Conservation (phyloP, 1,140 invertebrate genomes). For the Sogatella furcifera region DNA sequence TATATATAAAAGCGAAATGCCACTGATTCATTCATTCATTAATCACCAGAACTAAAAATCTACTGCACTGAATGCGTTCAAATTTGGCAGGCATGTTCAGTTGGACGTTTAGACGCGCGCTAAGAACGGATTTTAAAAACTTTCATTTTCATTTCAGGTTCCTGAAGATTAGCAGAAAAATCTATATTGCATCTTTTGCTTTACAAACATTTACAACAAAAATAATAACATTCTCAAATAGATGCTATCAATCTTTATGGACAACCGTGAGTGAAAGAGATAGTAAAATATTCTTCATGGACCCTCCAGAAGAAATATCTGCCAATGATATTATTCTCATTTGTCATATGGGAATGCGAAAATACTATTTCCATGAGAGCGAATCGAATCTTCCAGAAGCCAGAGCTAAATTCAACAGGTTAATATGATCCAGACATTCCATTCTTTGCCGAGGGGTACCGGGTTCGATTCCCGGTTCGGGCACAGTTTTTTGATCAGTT, state of each 20-base stretch:
- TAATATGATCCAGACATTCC: too few species aligned
- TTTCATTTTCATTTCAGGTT: constrained; percentile 37
- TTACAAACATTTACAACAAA: constrained; percentile 85
- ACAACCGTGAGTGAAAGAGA: background rate
- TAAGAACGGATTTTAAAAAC: too few species aligned
- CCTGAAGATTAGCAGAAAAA: constrained; percentile 40
- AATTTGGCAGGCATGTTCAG: too few species aligned
- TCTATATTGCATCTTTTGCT: constrained; percentile 50
- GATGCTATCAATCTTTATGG: background rate
- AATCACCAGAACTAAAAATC: too few species aligned
- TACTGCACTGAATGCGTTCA: too few species aligned
- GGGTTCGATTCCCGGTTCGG: too few species aligned
- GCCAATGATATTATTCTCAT: background rate
- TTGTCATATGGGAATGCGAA: background rate
- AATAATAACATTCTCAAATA: constrained; percentile 77
- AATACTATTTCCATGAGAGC: background rate
- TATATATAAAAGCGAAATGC: too few species aligned
- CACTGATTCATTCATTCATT: too few species aligned
- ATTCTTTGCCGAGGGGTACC: too few species aligned
- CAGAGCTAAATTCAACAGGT: background rate
- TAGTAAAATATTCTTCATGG: background rate
- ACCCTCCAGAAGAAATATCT: background rate
- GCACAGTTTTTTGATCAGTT: too few species aligned
- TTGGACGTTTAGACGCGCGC: too few species aligned
- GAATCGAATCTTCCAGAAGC: background rate